phyloP scores from a whole-genome alignment of 1,140 invertebrate species.

The Sycophaga agraensis region DNA sequence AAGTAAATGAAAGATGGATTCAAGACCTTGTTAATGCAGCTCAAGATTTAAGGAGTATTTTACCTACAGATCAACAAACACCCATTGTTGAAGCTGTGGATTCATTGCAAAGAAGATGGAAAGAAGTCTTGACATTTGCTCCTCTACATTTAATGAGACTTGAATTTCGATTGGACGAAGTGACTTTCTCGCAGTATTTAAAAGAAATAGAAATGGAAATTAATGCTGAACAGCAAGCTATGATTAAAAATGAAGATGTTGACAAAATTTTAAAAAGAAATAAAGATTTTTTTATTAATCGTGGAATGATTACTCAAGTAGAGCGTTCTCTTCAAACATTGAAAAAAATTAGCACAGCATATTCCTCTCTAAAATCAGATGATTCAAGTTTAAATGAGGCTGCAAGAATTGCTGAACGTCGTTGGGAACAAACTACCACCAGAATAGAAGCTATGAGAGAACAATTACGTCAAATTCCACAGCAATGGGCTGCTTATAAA shows the following conservation, averaged over 20 bases:
- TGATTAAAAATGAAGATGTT: slow-evolving; percentile 82
- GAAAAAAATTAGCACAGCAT: slow-evolving; percentile 68
- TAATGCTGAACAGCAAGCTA: slow-evolving; percentile 79
- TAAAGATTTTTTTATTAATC: slow-evolving; percentile 73
- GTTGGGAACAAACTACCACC: slow-evolving; percentile 73
- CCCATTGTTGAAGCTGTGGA: slow-evolving; percentile 71
- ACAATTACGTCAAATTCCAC: slow-evolving; percentile 83
- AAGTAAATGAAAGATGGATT: slow-evolving; percentile 80
- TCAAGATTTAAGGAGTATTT: slow-evolving; percentile 73
- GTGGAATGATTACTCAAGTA: slow-evolving; percentile 69
- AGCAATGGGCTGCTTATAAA: slow-evolving; percentile 86
- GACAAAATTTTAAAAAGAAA: slow-evolving; percentile 76
- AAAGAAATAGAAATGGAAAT: slow-evolving; percentile 89
- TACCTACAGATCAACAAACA: slow-evolving; percentile 69
- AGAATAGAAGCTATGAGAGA: slow-evolving; percentile 72
- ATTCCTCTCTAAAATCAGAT: slow-evolving; percentile 64
- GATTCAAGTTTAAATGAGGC: slow-evolving; percentile 69
- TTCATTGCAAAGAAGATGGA: slow-evolving; percentile 74
- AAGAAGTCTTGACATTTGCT: slow-evolving; percentile 73
- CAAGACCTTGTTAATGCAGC: slow-evolving; percentile 77
- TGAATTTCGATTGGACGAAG: slow-evolving; percentile 87
- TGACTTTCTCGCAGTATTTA: slow-evolving; percentile 79
- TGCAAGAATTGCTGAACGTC: slow-evolving; percentile 67
- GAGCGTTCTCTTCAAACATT: slow-evolving; percentile 76
- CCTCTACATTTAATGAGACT: slow-evolving; percentile 83